These are phyloP conservation scores for Phylloscopus trochilus DNA, from an alignment of 2,113 vertebrate species.

Conservation along the genomic window DNA sequence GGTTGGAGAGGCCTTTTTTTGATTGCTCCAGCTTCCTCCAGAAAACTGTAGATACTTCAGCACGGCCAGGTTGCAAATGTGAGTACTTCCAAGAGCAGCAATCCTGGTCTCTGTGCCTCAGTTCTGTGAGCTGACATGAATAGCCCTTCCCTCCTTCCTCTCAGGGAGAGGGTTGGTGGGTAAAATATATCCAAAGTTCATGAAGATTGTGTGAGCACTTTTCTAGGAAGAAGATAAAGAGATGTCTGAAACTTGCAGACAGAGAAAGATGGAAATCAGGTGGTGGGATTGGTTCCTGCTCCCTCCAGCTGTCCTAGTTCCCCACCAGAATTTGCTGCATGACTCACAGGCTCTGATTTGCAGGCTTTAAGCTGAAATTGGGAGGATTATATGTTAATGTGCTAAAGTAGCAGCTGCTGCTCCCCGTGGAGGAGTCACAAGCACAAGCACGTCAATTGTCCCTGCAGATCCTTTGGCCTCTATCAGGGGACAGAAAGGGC, in stretches of 20 bases:
- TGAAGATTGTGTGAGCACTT: not conserved
- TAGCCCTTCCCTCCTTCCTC: not conserved
- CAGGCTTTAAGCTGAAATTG: slow-evolving; percentile 9
- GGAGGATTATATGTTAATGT: not conserved
- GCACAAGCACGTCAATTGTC: not conserved
- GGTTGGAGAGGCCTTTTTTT: not conserved
- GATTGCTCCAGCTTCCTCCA: not conserved
- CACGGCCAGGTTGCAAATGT: not conserved
- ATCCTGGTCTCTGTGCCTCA: not conserved
- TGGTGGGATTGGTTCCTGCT: not conserved
- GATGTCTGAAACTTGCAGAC: not conserved
- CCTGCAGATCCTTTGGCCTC: not conserved
- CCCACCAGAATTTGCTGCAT: slow-evolving; percentile 16
- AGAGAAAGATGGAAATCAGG: not conserved
- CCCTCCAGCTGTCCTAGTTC: slow-evolving; percentile 7
- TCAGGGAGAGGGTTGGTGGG: not conserved
- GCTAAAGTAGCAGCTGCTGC: not conserved
- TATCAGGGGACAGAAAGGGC: not conserved
- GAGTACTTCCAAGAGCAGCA: not conserved
- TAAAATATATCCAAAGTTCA: not conserved
- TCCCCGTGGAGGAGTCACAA: not conserved
- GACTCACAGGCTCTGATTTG: slow-evolving; percentile 32
- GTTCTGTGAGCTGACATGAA: not conserved
- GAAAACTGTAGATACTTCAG: not conserved
- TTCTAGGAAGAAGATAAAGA: not conserved